Percentiles rank a stretch among this genome's conserved stretches.
Evolutionary conservation across 2,888 invertebrate species (phyloP).

Genomic region (Megaustenia siamemsis): DNA sequence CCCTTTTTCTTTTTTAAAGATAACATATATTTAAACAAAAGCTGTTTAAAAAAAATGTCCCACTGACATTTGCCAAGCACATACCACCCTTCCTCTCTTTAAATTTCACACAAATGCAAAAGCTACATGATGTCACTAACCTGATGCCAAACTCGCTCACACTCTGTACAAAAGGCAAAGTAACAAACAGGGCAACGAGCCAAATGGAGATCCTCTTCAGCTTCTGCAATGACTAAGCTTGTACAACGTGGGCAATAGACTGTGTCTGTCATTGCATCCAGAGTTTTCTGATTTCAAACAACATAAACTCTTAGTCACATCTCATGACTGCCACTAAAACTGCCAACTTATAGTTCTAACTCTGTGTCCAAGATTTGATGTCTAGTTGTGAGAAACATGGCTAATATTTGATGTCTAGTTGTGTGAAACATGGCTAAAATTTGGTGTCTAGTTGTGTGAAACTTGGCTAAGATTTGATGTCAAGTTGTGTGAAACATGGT

Average conservation of each 20-base stretch:
- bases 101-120: background rate
- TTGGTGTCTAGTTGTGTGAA: no score
- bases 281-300: slow-evolving; percentile 63
- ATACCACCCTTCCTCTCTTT: no score
- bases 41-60: background rate
- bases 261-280: slow-evolving; percentile 73
- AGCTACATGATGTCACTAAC: slow-evolving; percentile 56
- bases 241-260: slow-evolving; percentile 73
- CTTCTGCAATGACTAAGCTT: slow-evolving; percentile 67
- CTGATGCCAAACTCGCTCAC: slow-evolving; percentile 71
- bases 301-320: background rate
- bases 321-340: background rate
- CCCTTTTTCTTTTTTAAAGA: no score
- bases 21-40: no score
- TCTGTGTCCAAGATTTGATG: no score
- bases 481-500: no score
- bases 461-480: no score
- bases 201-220: slow-evolving; percentile 63
- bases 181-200: slow-evolving; percentile 68
- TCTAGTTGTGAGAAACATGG: no score
- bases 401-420: no score
- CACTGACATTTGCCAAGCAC: no score
- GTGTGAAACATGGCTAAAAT: no score
- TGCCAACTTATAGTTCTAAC: no score
- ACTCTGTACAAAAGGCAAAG: slow-evolving; percentile 72